phyloP scores from a whole-genome alignment of 2,113 vertebrate species.

The Mus spicilegus region DNA sequence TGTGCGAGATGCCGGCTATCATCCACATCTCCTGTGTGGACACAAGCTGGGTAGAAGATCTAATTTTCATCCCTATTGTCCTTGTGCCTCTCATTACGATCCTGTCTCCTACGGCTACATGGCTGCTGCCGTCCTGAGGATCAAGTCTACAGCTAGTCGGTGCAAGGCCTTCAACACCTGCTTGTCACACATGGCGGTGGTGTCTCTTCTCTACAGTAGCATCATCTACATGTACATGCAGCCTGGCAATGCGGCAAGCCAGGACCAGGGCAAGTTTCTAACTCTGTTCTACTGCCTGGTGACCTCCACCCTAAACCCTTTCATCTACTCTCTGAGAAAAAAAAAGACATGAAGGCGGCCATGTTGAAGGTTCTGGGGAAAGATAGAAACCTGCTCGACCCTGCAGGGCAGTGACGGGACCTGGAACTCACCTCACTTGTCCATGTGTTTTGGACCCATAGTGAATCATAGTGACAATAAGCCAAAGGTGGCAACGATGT shows the following conservation, averaged over 20 bases:
- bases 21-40: neutral
- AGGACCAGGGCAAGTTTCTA: slow-evolving; percentile 37
- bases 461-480: neutral
- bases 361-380: slow-evolving; percentile 21
- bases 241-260: neutral
- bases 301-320: neutral
- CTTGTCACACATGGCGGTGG: neutral
- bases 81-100: neutral
- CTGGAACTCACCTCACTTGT: neutral
- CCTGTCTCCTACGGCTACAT: neutral
- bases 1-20: slow-evolving; percentile 26
- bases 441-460: neutral
- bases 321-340: slow-evolving; percentile 4
- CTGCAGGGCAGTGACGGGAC: neutral
- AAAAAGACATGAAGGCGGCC: neutral
- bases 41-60: neutral
- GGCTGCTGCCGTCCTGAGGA: neutral
- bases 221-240: slow-evolving; percentile 28
- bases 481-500: too few relatives aligned
- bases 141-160: neutral
- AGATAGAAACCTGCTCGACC: rapidly evolving
- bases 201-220: slow-evolving; percentile 4
- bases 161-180: slow-evolving; percentile 20
- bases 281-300: neutral
- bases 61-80: neutral